Evolutionary conservation across 1,140 invertebrate genomes (phyloP), one percentile per base, ranked within the genome.

Genomic region (Rhizoglyphus robini): DNA sequence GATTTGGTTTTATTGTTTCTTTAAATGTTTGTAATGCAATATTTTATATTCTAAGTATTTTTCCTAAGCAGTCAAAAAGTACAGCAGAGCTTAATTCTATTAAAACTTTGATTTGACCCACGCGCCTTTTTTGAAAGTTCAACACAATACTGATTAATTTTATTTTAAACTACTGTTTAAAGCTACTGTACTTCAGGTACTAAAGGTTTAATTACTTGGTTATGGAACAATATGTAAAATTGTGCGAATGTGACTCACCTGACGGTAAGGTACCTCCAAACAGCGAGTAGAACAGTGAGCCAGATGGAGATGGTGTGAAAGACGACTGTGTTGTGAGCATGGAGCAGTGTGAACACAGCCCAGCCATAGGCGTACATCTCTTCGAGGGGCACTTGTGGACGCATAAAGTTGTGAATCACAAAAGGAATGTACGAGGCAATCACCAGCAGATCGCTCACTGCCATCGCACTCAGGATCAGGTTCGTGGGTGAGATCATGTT

Each of bases 231-330:
- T n/a, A n/a, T n/a, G n/a, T n/a, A n/a, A n/a, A n/a, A n/a, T n/a
- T n/a, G n/a, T n/a, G n/a, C n/a, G n/a, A 11, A 41, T 41, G 38
- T 11, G 4, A 34, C 54, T 25, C 36, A 68, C 67, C 57, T 68
- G 1, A 94, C 88, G 1, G 88, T 90, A 20, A 96, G 84, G 73
- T 91, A 96, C 4, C 92, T 79, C 88, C 93, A 96, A 4, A 96
- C 84, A 0, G 92, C 92, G 38, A 96, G 74, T 1, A 88, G 88
- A 0, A 96, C 85, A 0, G 91, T 94, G 64, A 96, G 74, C 83
- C 88, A 93, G 62, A 93, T 94, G 0, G 90, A 90, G 47, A 94
- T 88, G 0, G 91, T 94, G 74, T 96, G 92, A 72, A 87, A 80
- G 0, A 90, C 87, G 82, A 78, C 75, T 5, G 80, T 77, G 73